Evolutionary conservation across 1,140 invertebrate genomes (phyloP).

Genomic region (Heterodera carotae): DNA sequence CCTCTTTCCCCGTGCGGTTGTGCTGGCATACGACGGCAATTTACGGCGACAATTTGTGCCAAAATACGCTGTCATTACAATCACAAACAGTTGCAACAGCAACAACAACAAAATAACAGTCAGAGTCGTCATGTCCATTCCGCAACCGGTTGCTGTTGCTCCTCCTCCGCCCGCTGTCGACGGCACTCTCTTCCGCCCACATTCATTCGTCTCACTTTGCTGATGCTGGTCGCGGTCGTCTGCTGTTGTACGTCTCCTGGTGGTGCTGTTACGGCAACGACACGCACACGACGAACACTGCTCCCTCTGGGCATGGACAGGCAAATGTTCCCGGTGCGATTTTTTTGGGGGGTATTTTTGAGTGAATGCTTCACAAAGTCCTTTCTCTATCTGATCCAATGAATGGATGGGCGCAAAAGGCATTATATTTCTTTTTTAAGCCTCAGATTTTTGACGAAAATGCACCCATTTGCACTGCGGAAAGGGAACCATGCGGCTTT

Average conservation of each 20-base stretch:
- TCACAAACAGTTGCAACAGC: neutral
- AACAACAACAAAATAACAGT: too few species aligned
- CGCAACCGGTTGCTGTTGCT: neutral
- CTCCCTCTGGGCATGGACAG: slow-evolving; percentile 6
- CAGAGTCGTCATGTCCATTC: neutral
- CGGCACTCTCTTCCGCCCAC: neutral
- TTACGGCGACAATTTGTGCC: neutral
- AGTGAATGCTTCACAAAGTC: neutral
- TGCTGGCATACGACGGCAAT: neutral
- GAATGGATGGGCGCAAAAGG: too few species aligned
- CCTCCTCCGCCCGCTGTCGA: neutral
- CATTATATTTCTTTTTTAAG: slow-evolving; percentile 29
- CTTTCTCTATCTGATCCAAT: too few species aligned
- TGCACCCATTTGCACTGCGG: slow-evolving; percentile 43
- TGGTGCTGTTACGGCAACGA: neutral
- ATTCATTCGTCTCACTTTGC: neutral
- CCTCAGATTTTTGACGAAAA: slow-evolving; percentile 42
- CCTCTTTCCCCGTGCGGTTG: too few species aligned
- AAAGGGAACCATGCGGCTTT: slow-evolving; percentile 50
- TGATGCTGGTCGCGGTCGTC: neutral
- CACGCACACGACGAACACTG: slow-evolving; percentile 1
- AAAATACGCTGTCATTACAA: too few species aligned
- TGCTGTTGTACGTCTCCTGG: neutral
- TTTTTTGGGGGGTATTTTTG: too few species aligned
- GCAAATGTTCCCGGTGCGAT: slow-evolving; percentile 13